Conservation (phyloP, 2,888 invertebrate species). For the Orthonevra nobilis region DNA sequence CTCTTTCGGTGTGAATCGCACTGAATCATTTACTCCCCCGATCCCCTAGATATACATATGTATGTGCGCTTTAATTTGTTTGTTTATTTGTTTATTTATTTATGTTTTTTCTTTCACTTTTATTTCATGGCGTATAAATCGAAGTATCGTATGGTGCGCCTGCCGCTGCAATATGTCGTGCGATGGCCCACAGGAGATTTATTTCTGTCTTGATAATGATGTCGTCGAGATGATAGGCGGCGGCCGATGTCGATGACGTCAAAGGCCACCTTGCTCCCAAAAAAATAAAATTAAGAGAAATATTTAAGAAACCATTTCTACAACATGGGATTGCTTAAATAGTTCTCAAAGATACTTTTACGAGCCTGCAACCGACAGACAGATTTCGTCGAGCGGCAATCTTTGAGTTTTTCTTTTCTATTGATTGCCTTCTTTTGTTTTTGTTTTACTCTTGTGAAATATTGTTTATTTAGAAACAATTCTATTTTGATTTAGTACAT, state of each 20-base stretch:
- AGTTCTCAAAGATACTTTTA: conserved; percentile 37
- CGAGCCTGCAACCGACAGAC: conserved; percentile 10
- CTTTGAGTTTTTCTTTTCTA: conserved; percentile 7
- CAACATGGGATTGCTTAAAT: conserved; percentile 16
- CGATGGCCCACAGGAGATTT: conserved; percentile 66
- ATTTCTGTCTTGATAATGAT: conserved; percentile 64
- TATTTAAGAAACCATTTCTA: too few species aligned
- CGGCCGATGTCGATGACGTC: conserved; percentile 75
- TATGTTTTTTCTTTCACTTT: conserved; percentile 20
- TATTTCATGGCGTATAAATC: conserved; percentile 33
- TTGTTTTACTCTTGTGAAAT: conserved; percentile 41
- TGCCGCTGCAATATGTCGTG: conserved; percentile 51
- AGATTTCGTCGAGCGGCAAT: conserved; percentile 7
- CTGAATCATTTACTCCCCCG: conserved; percentile 16
- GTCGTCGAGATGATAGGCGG: conserved; percentile 65
- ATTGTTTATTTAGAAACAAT: conserved; percentile 57
- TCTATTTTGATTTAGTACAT: conserved; percentile 54
- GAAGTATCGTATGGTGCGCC: too few species aligned
- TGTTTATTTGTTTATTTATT: conserved; percentile 46
- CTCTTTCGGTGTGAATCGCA: conserved; percentile 12
- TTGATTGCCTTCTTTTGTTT: conserved; percentile 11
- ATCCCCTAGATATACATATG: conserved; percentile 9
- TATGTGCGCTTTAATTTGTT: too few species aligned
- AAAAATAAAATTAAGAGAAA: too few species aligned
- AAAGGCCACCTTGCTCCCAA: conserved; percentile 74